A percentile compares a stretch with the other conserved stretches of the same genome.
Conservation (phyloP, 2,888 invertebrate genomes). For the Venusia cambrica region DNA sequence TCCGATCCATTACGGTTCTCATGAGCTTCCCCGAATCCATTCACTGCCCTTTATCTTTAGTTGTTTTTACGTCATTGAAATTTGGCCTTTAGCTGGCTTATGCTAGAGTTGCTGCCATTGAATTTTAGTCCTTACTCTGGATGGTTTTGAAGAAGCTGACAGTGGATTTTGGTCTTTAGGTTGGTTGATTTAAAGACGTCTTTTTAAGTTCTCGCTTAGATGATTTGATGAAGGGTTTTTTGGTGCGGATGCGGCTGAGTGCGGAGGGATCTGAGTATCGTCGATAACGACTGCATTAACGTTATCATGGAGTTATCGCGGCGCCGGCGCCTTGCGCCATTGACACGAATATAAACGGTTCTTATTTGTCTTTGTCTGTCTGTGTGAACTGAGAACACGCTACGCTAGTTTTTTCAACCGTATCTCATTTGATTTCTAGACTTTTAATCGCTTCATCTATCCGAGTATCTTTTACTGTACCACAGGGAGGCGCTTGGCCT, state of each 20-base stretch:
- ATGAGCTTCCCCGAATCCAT: constrained; percentile 72
- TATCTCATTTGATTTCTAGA: too few relatives aligned
- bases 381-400: too few relatives aligned
- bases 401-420: too few relatives aligned
- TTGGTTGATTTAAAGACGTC: constrained; percentile 30
- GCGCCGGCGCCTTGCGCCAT: constrained; percentile 71
- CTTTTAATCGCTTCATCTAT: too few relatives aligned
- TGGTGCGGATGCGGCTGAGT: constrained; percentile 28
- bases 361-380: constrained; percentile 52
- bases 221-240: too few relatives aligned
- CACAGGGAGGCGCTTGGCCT: too few relatives aligned
- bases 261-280: constrained; percentile 42
- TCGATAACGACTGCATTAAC: constrained; percentile 73
- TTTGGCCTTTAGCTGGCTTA: too few relatives aligned
- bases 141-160: constrained; percentile 23
- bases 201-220: too few relatives aligned
- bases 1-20: constrained; percentile 68
- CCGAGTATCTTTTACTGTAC: too few relatives aligned
- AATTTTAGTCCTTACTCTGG: constrained; percentile 47
- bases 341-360: constrained; percentile 56
- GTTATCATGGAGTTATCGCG: constrained; percentile 70
- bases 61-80: constrained; percentile 25
- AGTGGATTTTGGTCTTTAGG: constrained; percentile 47
- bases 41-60: constrained; percentile 52
- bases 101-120: too few relatives aligned